Evolutionary conservation across 1,140 invertebrate species (phyloP), one percentile per base, ranked within the genome.

Genomic region (Drosophila kohkoa): DNA sequence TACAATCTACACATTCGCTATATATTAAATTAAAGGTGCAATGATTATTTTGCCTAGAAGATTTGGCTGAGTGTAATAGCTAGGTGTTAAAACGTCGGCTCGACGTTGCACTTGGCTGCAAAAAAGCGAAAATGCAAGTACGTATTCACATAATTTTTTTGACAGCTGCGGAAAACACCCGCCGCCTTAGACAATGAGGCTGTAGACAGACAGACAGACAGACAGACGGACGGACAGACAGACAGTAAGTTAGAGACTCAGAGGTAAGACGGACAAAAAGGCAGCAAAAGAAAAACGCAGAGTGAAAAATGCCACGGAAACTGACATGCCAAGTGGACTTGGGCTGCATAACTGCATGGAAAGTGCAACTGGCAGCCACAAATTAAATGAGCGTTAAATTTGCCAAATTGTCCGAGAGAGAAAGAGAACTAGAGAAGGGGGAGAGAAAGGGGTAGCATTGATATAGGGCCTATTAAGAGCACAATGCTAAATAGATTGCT

Each of bases 381-480:
- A 45, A 71, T 72, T 81, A 81, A 85, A 81, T 77, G 41, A 81
- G 75, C 81, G 81, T 85, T 85, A 85, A 85, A 80, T 82, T 75
- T 49, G 51, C 64, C 30, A 64, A 79, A 82, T 60, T 58, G 64
- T 67, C 35, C 2, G 46, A 41, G n/a, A 41, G n/a, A 41, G 48
- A 35, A 10, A 32, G 11, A 13, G 3, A 15, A n/a, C 8, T 45
- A 45, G n/a, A 45, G 10, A 46, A 0, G 11, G 7, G 7, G 8
- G 8, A 30, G 16, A 28, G 15, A 52, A 11, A 13, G 2, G 30
- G 6, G 11, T 46, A 35, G 13, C n/a, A 48, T 63, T 71, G 25
- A 30, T 48, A 48, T 49, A 57, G 68, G 51, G 51, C 43, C 59
- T 48, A 71, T 71, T 30, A 38, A 13, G 49, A 65, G 51, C 11